Evolutionary conservation across 2,113 vertebrate genomes (phyloP).

Genomic region (Etia nguti): DNA sequence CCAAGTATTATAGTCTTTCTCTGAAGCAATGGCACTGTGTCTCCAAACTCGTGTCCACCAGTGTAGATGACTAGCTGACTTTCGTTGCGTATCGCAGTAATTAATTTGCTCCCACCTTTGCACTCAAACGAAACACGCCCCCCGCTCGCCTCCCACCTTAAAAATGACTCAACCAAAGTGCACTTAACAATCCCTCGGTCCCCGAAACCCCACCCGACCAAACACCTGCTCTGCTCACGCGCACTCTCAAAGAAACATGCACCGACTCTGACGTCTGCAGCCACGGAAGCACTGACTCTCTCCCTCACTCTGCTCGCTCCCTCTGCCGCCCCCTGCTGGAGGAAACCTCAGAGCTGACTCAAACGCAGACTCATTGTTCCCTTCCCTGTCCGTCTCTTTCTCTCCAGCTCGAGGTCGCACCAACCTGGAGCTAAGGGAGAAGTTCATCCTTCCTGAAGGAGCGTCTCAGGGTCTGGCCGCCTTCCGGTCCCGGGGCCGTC

Average conservation of each 20-base stretch:
- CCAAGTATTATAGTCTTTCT: not conserved
- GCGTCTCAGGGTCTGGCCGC: constrained; percentile 90
- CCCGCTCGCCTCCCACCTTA: not conserved
- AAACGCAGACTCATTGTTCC: not conserved
- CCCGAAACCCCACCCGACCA: not conserved
- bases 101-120: not conserved
- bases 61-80: not conserved
- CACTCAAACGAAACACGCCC: not conserved
- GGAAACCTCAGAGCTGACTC: not conserved
- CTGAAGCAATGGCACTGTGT: not conserved
- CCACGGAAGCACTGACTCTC: constrained; percentile 58
- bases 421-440: constrained; percentile 96
- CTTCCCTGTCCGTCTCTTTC: not conserved
- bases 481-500: constrained; percentile 89
- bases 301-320: constrained; percentile 58
- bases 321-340: constrained; percentile 53
- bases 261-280: constrained; percentile 38
- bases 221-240: constrained; percentile 16
- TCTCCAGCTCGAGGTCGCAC: constrained; percentile 89
- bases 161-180: constrained; percentile 8
- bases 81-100: constrained; percentile 22
- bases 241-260: constrained; percentile 36
- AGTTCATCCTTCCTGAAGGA: constrained; percentile 95
- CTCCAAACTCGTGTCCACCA: not conserved
- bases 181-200: not conserved